phyloP scores from a whole-genome alignment of 2,888 invertebrate species.

The Choristoneura rosaceana region DNA sequence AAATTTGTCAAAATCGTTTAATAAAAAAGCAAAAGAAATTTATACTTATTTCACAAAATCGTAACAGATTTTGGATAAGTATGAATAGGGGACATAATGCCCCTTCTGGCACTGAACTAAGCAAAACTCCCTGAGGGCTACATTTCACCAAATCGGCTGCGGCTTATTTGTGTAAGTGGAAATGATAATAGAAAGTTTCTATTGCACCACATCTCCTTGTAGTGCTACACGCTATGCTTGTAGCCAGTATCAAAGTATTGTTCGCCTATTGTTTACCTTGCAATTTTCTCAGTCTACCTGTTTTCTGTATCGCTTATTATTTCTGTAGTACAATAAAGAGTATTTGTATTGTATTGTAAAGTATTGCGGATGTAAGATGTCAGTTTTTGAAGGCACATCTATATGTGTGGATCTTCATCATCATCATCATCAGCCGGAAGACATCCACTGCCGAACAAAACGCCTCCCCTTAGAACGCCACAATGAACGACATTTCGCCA shows the following conservation, averaged over 20 bases:
- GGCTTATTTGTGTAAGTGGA: constrained; percentile 11
- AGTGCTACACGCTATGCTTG: no score
- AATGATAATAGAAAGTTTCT: constrained; percentile 1
- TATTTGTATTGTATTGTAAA: no score
- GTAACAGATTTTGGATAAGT: constrained; percentile 28
- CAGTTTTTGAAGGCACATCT: no score
- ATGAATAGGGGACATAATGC: constrained; percentile 8
- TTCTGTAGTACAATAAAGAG: no score
- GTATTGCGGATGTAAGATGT: no score
- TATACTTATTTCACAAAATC: constrained; percentile 7
- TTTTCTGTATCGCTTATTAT: no score
- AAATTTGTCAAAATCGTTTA: background rate
- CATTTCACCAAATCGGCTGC: background rate
- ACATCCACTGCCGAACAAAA: background rate
- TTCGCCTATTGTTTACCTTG: no score
- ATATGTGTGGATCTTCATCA: no score
- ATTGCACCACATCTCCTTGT: background rate
- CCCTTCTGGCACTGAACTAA: constrained; percentile 9
- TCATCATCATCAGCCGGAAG: no score
- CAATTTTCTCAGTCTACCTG: no score
- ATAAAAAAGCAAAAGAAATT: background rate
- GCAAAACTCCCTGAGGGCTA: constrained; percentile 26
- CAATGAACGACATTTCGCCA: background rate
- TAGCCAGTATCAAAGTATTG: no score
- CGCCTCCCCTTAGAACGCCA: background rate